Conservation (phyloP, 53 echinoderm and acorn worm genomes). For the Patiria pectinifera region DNA sequence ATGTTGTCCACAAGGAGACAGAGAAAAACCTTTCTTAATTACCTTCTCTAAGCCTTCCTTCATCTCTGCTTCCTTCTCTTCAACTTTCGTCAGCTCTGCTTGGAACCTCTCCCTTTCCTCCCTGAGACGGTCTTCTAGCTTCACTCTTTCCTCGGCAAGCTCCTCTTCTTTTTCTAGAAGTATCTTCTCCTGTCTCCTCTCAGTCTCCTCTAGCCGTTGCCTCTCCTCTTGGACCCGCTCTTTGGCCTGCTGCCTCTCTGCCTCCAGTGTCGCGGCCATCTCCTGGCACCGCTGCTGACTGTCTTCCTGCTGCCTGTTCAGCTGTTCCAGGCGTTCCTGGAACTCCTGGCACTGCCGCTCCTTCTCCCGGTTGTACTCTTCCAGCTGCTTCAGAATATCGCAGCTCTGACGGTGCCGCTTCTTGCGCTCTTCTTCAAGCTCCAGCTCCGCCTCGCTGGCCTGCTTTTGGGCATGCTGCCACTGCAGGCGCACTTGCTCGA, state of each 20-base stretch:
- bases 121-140: conserved; percentile 51
- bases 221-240: conserved; percentile 55
- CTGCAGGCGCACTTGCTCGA: conserved; percentile 63
- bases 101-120: conserved; percentile 54
- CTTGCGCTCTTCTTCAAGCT: conserved; percentile 77
- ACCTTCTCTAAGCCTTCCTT: conserved; percentile 71
- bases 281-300: conserved; percentile 49
- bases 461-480: conserved; percentile 73
- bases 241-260: conserved; percentile 68
- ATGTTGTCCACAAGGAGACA: neutral
- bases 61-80: conserved; percentile 55
- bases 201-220: conserved; percentile 52
- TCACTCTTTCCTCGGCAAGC: conserved; percentile 54
- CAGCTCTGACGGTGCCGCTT: conserved; percentile 75
- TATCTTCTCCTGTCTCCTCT: conserved; percentile 52
- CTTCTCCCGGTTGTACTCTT: conserved; percentile 81
- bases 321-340: conserved; percentile 65
- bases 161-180: conserved; percentile 41
- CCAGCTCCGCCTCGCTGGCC: conserved; percentile 71
- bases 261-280: conserved; percentile 55
- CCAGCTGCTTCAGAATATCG: conserved; percentile 81
- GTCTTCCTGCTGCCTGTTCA: conserved; percentile 67
- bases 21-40: neutral
- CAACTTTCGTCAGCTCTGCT: conserved; percentile 27
- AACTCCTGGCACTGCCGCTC: conserved; percentile 70